A percentile compares a stretch with the other conserved stretches of the same genome.
phyloP scores from a whole-genome alignment of 23 tunicate species.

The Halocynthia aurantium region DNA sequence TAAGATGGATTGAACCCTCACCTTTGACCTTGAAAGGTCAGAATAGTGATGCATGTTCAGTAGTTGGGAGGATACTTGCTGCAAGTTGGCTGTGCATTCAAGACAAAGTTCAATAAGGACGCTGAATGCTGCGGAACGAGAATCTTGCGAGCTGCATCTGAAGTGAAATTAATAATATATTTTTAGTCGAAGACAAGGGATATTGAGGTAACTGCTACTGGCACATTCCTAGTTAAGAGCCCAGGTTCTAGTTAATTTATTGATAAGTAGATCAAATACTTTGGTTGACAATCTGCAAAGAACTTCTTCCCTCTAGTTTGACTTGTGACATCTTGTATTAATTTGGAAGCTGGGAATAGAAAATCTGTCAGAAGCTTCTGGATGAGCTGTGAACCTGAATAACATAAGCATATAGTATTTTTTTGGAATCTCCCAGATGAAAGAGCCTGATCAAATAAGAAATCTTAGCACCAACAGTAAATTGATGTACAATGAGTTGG shows the following conservation, averaged over 20 bases:
- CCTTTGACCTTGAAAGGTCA: slow-evolving; percentile 71
- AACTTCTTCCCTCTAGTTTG: slow-evolving; percentile 26
- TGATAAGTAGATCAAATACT: slow-evolving; percentile 15
- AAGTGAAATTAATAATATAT: not conserved
- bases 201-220: not conserved
- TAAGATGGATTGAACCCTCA: not conserved
- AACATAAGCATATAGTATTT: not conserved
- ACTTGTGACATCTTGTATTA: slow-evolving; percentile 43
- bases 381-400: slow-evolving; percentile 52
- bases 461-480: too few relatives aligned
- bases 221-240: not conserved
- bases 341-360: slow-evolving; percentile 69
- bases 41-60: slow-evolving; percentile 76
- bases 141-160: slow-evolving; percentile 65
- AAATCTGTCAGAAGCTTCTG: slow-evolving; percentile 38
- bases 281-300: slow-evolving; percentile 50
- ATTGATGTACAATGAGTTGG: too few relatives aligned
- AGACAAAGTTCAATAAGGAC: slow-evolving; percentile 62
- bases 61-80: slow-evolving; percentile 43
- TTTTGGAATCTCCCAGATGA: too few relatives aligned
- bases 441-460: too few relatives aligned
- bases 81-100: slow-evolving; percentile 52
- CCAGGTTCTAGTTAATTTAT: not conserved
- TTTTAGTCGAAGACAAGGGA: not conserved
- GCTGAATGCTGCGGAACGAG: slow-evolving; percentile 65